Percentiles rank a stretch among this genome's conserved stretches.
phyloP scores from a whole-genome alignment of 2,113 vertebrate species.

The Ploceus nigricollis region DNA sequence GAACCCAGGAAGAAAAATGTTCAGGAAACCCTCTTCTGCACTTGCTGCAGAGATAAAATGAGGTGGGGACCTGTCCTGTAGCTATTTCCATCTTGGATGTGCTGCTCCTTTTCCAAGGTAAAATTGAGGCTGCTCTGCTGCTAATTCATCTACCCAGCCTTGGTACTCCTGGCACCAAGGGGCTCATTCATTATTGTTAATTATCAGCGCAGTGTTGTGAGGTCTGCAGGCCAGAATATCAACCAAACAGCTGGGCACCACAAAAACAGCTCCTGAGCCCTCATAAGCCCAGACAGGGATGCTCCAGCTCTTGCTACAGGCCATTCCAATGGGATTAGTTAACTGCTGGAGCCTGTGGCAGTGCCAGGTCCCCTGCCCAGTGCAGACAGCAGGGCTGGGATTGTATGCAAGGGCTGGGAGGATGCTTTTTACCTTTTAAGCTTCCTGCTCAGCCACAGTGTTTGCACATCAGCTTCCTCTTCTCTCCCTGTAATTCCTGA shows the following conservation, averaged over 20 bases:
- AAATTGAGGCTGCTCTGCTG: not conserved
- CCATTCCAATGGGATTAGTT: not conserved
- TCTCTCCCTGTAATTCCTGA: not conserved
- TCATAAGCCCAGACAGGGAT: not conserved
- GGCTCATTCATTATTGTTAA: not conserved
- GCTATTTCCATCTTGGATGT: not conserved
- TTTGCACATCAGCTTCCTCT: not conserved
- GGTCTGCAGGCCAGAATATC: not conserved
- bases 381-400: rapidly evolving
- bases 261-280: not conserved
- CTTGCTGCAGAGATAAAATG: not conserved
- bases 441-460: not conserved
- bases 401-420: not conserved
- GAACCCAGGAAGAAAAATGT: not conserved
- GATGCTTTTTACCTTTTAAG: not conserved
- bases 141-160: not conserved
- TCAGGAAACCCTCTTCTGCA: not conserved
- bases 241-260: not conserved
- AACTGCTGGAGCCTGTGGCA: rapidly evolving
- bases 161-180: not conserved
- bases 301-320: not conserved
- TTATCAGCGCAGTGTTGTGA: rapidly evolving
- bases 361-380: not conserved
- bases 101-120: not conserved
- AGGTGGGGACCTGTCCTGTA: not conserved